A percentile compares a stretch with the other conserved stretches of the same genome.
Evolutionary conservation across 2,888 invertebrate genomes (phyloP).

Genomic region (Diplolepis rosae): DNA sequence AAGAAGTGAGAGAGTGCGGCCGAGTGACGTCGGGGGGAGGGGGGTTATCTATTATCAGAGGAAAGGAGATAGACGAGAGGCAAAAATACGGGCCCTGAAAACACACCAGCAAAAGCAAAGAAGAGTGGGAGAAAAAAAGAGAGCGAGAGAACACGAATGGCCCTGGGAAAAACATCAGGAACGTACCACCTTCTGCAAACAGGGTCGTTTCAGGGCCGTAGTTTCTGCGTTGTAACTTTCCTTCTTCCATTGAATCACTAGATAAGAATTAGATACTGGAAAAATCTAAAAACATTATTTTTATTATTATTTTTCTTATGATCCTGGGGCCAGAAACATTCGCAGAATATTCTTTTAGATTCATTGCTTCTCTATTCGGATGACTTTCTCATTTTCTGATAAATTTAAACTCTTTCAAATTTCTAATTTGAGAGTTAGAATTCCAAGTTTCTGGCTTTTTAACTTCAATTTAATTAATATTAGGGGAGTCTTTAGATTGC

Average conservation of each 20-base stretch:
- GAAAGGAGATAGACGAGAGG: conserved; percentile 13
- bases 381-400: too few relatives aligned
- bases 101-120: conserved; percentile 7
- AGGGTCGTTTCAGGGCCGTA: conserved; percentile 50
- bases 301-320: not conserved
- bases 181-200: conserved; percentile 46
- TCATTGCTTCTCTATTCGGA: too few relatives aligned
- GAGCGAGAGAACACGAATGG: conserved; percentile 45
- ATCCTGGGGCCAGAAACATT: too few relatives aligned
- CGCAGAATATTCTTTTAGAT: too few relatives aligned
- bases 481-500: too few relatives aligned
- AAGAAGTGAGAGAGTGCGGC: not conserved
- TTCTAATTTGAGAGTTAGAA: too few relatives aligned
- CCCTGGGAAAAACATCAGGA: conserved; percentile 43
- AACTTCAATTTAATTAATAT: too few relatives aligned
- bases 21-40: too few relatives aligned
- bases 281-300: not conserved
- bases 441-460: too few relatives aligned
- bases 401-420: too few relatives aligned
- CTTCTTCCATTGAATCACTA: conserved; percentile 19
- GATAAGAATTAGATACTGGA: not conserved
- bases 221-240: conserved; percentile 37
- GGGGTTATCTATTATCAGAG: conserved; percentile 12
- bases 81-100: conserved; percentile 30
- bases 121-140: conserved; percentile 34